A percentile compares a stretch with the other conserved stretches of the same genome.
Conservation (phyloP, 2,113 vertebrate species). For the Lamprologus callipterus region DNA sequence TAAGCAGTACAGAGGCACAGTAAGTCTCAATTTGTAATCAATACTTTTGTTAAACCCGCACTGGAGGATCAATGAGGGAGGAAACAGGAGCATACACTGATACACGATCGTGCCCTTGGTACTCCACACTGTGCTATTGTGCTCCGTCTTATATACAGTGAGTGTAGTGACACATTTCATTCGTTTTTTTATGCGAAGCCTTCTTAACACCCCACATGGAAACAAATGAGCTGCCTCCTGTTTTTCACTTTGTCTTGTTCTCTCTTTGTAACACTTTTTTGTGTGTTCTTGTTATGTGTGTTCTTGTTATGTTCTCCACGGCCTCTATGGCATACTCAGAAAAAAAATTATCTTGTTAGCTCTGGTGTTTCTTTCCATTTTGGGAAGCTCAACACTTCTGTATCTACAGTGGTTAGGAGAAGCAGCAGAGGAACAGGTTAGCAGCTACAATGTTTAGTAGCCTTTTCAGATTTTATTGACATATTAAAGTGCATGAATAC, state of each 20-base stretch:
- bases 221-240: not conserved
- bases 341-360: not conserved
- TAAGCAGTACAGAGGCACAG: slow-evolving; percentile 1
- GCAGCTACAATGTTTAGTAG: slow-evolving; percentile 17
- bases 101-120: not conserved
- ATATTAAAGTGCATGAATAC: slow-evolving; percentile 27
- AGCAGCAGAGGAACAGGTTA: not conserved
- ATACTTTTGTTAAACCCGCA: slow-evolving; percentile 31
- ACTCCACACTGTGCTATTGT: not conserved
- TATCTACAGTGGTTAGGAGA: not conserved
- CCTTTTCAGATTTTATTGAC: not conserved
- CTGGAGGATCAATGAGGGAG: slow-evolving; percentile 22
- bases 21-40: slow-evolving; percentile 46
- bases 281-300: not conserved
- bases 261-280: not conserved
- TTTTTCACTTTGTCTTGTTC: not conserved
- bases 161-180: slow-evolving; percentile 20
- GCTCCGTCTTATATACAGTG: not conserved
- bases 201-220: not conserved
- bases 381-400: not conserved
- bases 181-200: slow-evolving; percentile 15
- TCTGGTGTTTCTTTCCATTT: not conserved
- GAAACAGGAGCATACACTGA: slow-evolving; percentile 4
- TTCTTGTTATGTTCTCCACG: not conserved
- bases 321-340: not conserved